Evolutionary conservation across 2,888 invertebrate species (phyloP).

Genomic region (Trilocha varians): DNA sequence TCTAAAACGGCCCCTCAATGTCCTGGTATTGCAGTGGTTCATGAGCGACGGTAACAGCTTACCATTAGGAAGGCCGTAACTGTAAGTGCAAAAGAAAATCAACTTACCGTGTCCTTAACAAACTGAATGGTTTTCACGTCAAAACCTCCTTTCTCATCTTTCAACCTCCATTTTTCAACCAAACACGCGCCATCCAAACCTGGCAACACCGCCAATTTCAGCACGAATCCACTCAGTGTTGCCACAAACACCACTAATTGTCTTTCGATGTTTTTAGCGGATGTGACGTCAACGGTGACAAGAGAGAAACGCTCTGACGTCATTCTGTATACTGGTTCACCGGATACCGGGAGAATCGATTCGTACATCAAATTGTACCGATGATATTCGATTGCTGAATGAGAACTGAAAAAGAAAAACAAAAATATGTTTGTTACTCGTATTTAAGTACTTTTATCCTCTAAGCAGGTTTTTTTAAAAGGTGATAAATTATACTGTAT

Average conservation of each 20-base stretch:
- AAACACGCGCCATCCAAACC: conserved; percentile 82
- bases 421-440: no score
- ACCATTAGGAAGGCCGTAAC: background rate
- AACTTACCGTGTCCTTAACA: conserved; percentile 81
- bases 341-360: conserved; percentile 83
- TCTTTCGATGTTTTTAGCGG: conserved; percentile 78
- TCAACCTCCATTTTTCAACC: conserved; percentile 87
- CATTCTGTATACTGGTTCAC: conserved; percentile 79
- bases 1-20: no score
- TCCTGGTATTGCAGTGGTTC: no score
- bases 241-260: conserved; percentile 88
- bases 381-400: conserved; percentile 76
- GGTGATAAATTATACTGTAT: no score
- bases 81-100: background rate
- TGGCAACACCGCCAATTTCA: conserved; percentile 86
- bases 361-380: conserved; percentile 91
- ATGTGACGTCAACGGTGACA: conserved; percentile 86
- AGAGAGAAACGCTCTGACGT: conserved; percentile 82
- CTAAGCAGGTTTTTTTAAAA: no score
- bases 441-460: no score
- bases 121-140: conserved; percentile 82
- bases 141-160: conserved; percentile 65
- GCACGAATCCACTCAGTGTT: conserved; percentile 81
- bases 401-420: conserved; percentile 30
- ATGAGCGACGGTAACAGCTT: background rate